These are phyloP conservation scores for Arge pagana DNA, from an alignment of 2,888 invertebrate species.

Conservation along the genomic window DNA sequence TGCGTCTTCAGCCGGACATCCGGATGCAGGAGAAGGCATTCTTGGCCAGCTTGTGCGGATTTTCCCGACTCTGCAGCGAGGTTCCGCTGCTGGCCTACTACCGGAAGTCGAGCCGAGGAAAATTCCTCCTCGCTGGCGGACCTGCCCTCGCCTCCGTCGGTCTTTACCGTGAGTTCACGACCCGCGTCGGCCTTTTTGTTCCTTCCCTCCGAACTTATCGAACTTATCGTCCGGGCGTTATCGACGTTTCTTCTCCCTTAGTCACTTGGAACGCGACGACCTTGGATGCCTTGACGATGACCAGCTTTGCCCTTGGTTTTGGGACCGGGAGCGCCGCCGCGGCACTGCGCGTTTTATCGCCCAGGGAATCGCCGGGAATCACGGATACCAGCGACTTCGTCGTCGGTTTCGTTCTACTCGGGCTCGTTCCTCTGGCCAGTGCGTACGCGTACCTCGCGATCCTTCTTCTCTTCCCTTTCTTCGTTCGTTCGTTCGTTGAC, in stretches of 20 bases:
- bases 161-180: slow-evolving; percentile 21
- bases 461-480: neutral
- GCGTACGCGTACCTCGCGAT: neutral
- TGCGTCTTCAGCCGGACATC: slow-evolving; percentile 2
- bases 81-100: neutral
- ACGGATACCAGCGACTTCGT: slow-evolving; percentile 7
- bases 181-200: neutral
- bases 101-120: slow-evolving; percentile 4
- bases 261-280: slow-evolving; percentile 13
- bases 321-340: slow-evolving; percentile 9
- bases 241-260: neutral
- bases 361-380: slow-evolving; percentile 8
- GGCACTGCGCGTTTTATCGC: slow-evolving; percentile 4
- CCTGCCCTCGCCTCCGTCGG: slow-evolving; percentile 5
- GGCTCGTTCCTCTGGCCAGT: slow-evolving; percentile 10
- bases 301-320: slow-evolving; percentile 9
- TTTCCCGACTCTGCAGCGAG: slow-evolving; percentile 9
- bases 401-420: slow-evolving; percentile 8
- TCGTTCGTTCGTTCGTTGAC: neutral
- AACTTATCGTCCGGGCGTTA: too few relatives aligned
- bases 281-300: slow-evolving; percentile 14
- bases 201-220: neutral
- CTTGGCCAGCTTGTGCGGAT: slow-evolving; percentile 16
- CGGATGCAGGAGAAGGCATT: slow-evolving; percentile 20
- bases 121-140: neutral